phyloP scores from a whole-genome alignment of 2,888 invertebrate genomes.

The Mythimna pallens region DNA sequence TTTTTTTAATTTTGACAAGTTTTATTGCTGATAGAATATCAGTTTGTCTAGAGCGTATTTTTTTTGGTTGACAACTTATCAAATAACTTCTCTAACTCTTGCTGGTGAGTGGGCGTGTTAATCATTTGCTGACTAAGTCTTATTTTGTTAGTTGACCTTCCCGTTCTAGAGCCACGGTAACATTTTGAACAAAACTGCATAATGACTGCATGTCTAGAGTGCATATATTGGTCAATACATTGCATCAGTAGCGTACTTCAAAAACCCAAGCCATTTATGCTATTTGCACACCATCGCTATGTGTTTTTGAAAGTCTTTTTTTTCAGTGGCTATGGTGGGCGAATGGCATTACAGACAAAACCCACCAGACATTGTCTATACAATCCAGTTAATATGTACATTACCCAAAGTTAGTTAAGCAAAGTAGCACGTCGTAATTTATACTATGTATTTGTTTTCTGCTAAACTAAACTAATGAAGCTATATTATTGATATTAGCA shows the following conservation, averaged over 20 bases:
- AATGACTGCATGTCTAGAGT: neutral
- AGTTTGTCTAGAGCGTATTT: neutral
- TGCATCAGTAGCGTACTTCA: neutral
- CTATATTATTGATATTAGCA: constrained; percentile 28
- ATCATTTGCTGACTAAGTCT: too few relatives aligned
- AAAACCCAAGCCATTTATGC: constrained; percentile 16
- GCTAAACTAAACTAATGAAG: constrained; percentile 38
- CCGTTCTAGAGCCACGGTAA: too few relatives aligned
- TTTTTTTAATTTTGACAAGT: neutral
- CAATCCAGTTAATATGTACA: constrained; percentile 39
- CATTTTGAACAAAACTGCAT: neutral
- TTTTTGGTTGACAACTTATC: too few relatives aligned
- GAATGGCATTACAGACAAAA: constrained; percentile 24
- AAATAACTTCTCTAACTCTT: too few relatives aligned
- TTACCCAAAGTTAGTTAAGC: constrained; percentile 6
- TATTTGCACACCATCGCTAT: constrained; percentile 1
- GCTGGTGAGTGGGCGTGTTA: too few relatives aligned
- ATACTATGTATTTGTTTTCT: constrained; percentile 16
- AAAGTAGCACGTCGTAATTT: constrained; percentile 7
- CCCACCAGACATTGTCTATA: constrained; percentile 9
- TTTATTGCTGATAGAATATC: neutral
- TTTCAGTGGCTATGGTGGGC: neutral
- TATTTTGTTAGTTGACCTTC: too few relatives aligned
- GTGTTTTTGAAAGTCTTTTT: neutral
- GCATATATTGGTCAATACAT: neutral